A percentile compares a stretch with the other conserved stretches of the same genome.
Evolutionary conservation across 2,113 vertebrate genomes (phyloP).

Genomic region (Eclectus roratus): DNA sequence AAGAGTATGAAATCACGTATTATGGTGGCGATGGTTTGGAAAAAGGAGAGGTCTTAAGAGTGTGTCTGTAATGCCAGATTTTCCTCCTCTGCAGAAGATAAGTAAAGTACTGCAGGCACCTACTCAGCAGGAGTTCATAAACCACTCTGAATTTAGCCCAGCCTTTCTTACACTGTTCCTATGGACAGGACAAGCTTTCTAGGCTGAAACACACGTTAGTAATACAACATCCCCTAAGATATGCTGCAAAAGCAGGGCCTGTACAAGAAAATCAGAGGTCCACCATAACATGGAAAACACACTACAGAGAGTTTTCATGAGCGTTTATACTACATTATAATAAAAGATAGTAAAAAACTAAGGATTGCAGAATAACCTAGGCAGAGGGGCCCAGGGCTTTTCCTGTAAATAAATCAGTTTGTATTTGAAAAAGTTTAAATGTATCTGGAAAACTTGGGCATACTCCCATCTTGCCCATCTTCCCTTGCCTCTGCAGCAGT

Average conservation of each 20-base stretch:
- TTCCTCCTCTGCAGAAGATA: neutral
- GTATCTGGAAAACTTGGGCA: neutral
- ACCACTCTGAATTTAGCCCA: neutral
- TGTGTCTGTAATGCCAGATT: neutral
- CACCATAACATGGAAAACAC: neutral
- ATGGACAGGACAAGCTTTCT: neutral
- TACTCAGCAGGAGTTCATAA: neutral
- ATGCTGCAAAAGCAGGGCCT: neutral
- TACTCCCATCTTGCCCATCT: neutral
- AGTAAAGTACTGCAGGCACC: neutral
- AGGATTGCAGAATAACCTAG: neutral
- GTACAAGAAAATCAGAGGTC: neutral
- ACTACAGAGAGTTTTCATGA: neutral
- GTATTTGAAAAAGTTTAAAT: neutral
- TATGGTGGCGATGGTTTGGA: neutral
- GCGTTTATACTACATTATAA: neutral
- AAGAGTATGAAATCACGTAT: neutral
- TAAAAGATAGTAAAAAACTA: neutral
- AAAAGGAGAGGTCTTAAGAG: neutral
- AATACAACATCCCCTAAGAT: neutral
- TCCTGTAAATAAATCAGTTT: neutral
- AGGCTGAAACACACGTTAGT: neutral
- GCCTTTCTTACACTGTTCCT: neutral
- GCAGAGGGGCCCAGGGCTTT: neutral
- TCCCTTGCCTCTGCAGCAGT: neutral